Conservation (phyloP, 2,113 vertebrate species). For the Labeo catla region DNA sequence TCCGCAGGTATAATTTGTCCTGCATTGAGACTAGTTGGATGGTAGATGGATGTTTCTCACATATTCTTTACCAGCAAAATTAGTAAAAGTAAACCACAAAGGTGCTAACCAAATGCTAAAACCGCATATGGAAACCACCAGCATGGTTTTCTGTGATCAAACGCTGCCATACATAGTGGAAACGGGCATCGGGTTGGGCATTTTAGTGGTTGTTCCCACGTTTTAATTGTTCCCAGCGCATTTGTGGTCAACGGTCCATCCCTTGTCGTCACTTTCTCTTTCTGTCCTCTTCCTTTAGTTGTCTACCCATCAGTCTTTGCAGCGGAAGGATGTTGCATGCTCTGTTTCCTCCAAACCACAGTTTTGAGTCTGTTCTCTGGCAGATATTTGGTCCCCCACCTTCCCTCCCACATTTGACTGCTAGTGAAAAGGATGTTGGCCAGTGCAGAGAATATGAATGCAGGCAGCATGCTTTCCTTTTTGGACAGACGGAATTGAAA, state of each 20-base stretch:
- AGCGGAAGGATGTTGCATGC: conserved; percentile 7
- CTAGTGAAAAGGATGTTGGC: background rate
- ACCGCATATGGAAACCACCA: background rate
- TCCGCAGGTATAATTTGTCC: background rate
- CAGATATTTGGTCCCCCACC: conserved; percentile 7
- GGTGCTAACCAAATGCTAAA: background rate
- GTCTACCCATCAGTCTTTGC: conserved; percentile 4
- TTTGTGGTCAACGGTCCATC: background rate
- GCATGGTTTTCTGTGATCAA: background rate
- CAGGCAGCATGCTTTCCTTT: too few relatives aligned
- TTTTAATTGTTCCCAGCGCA: background rate
- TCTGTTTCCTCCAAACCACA: conserved; percentile 33
- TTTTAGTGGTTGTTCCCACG: background rate
- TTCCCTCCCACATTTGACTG: background rate
- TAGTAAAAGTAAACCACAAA: background rate
- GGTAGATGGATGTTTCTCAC: background rate
- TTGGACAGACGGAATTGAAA: too few relatives aligned
- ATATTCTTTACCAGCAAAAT: background rate
- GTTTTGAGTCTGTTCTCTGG: conserved; percentile 9
- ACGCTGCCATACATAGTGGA: background rate
- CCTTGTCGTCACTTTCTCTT: background rate
- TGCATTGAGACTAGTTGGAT: background rate
- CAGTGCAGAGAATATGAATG: background rate
- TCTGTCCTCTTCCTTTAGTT: background rate
- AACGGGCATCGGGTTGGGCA: background rate